phyloP scores from a whole-genome alignment of 2,888 invertebrate genomes.

The Scelioninae gen. 2 region DNA sequence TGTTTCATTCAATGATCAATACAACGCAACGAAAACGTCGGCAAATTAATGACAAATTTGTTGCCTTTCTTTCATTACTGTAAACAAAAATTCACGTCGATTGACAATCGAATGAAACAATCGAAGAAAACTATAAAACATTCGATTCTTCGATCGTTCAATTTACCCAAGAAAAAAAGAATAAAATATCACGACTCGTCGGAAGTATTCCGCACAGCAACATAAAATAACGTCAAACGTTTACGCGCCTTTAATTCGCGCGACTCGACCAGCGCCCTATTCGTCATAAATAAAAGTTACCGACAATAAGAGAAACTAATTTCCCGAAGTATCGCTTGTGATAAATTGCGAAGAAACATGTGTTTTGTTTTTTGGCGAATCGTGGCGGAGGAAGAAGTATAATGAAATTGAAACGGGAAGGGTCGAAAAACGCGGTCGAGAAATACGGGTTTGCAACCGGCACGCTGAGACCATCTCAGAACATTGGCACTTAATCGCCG shows the following conservation, averaged over 20 bases:
- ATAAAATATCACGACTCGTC: no score
- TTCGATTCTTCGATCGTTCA: no score
- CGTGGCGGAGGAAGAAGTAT: constrained; percentile 15
- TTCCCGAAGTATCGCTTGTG: constrained; percentile 27
- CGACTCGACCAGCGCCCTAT: background rate
- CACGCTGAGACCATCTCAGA: constrained; percentile 35
- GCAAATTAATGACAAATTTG: no score
- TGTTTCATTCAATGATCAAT: no score
- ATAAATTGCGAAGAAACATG: constrained; percentile 24
- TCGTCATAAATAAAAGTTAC: constrained; percentile 36
- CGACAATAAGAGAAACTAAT: constrained; percentile 45
- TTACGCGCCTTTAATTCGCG: constrained; percentile 19
- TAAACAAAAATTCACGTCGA: no score
- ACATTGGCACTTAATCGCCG: constrained; percentile 45
- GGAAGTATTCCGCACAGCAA: no score
- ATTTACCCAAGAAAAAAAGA: no score
- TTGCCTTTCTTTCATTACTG: no score
- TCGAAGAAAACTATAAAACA: no score
- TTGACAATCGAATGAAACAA: no score
- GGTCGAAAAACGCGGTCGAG: constrained; percentile 10
- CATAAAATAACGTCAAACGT: no score
- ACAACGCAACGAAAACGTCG: no score
- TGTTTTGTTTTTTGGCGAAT: constrained; percentile 40
- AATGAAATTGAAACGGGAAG: constrained; percentile 28
- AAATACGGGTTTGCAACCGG: constrained; percentile 31